Conservation (phyloP, 2,113 vertebrate genomes). For the Semnornis frantzii region DNA sequence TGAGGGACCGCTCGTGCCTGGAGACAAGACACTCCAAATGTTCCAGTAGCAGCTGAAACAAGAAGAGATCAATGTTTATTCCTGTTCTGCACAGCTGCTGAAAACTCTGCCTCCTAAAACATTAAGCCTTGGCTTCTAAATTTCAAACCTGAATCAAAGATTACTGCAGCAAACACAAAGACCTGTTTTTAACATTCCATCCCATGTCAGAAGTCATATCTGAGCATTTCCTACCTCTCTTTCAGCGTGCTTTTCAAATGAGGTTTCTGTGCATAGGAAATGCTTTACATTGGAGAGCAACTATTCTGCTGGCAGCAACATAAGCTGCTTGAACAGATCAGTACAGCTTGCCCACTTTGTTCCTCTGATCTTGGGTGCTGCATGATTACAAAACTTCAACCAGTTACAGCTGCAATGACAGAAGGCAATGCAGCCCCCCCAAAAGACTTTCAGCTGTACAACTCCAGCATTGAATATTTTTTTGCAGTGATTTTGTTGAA, state of each 20-base stretch:
- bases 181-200: background rate
- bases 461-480: background rate
- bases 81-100: background rate
- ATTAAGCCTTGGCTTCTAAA: background rate
- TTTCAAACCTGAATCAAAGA: background rate
- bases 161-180: fast-evolving
- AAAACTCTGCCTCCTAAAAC: background rate
- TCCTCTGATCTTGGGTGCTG: background rate
- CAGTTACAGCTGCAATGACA: background rate
- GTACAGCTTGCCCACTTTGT: background rate
- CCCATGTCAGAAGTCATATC: background rate
- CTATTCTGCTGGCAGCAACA: background rate
- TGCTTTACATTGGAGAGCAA: background rate
- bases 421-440: background rate
- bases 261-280: background rate
- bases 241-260: background rate
- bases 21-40: constrained; percentile 97
- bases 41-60: constrained; percentile 88
- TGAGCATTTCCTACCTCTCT: background rate
- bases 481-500: background rate
- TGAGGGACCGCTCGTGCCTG: constrained; percentile 91
- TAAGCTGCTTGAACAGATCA: background rate
- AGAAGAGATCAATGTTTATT: background rate
- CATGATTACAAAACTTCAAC: background rate
- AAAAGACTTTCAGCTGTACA: background rate